Conservation (phyloP, 2,113 vertebrate species). For the Tinamus guttatus region DNA sequence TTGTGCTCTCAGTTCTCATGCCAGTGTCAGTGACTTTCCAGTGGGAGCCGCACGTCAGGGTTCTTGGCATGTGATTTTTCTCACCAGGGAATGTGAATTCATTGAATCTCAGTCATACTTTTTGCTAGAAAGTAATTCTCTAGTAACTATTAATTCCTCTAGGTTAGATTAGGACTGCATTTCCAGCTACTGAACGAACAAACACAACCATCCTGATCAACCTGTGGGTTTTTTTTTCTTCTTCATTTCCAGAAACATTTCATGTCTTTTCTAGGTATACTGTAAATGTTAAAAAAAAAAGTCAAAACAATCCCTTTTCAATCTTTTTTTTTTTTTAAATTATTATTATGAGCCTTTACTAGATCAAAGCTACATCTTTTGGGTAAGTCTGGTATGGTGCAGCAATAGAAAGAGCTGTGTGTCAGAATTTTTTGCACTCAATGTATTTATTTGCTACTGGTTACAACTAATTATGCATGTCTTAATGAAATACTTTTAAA, state of each 20-base stretch:
- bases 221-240: neutral
- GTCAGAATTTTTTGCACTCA: neutral
- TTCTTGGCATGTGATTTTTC: neutral
- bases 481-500: neutral
- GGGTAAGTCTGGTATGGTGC: neutral
- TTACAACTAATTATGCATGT: neutral
- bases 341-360: neutral
- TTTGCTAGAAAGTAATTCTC: neutral
- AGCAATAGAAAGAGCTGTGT: neutral
- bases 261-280: too few relatives aligned
- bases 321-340: neutral
- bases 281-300: neutral
- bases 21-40: neutral
- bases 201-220: neutral
- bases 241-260: neutral
- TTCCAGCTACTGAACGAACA: neutral
- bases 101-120: neutral
- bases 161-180: neutral
- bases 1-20: accelerated
- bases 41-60: accelerated
- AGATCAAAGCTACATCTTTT: neutral
- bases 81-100: neutral
- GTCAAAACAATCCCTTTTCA: neutral
- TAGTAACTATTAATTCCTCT: neutral
- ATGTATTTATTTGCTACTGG: neutral